Base-by-base conservation (phyloP, 2,888 invertebrate species). In the Caenorhabditis sp. region DNA sequence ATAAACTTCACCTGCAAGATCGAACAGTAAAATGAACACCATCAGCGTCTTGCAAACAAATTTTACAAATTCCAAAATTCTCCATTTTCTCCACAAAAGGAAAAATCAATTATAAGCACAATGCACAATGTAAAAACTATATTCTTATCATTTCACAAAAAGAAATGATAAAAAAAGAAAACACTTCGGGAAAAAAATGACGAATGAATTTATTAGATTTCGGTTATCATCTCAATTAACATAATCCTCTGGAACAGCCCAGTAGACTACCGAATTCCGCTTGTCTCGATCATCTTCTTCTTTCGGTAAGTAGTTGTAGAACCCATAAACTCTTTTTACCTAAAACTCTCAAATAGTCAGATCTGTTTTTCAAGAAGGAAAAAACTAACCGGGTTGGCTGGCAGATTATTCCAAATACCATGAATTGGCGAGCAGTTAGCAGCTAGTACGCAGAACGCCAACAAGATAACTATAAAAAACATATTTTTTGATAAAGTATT, bases 341-440 rank as follows among this genome's bases (percentile, higher is more conserved):
- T 78, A 65, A 50, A 77, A 72, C 17, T n/a, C n/a, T n/a, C 14
- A 17, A 31, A 31, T 31, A 53, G 6, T 51, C 58, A 10, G 43
- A 1, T 60, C 36, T 55, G 6, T 26, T 59, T 59, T n/a, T 51
- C 3, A 23, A 21, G 6, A 19, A 31, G 21, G 4, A 5, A 6
- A 21, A 50, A 50, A 17, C 19, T 53, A 17, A 77, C 77, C 24
- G 74, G 77, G 27, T 55, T 60, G 17, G 69, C 74, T 63, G 77
- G 77, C 0, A 77, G 68, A 58, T 77, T 68, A 62, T 71, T 77
- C 77, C 77, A 77, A 55, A 77, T 74, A 64, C 77, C 74, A 53
- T 74, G 77, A 31, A 77, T 77, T 59, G 77, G 77, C 12, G 77
- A 77, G 55, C 64, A 43, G 12, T 23, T 62, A 12, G 62, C 65